Base-by-base conservation (phyloP, 92 coral and sea anemone genomes). In the Bergia sp. region DNA sequence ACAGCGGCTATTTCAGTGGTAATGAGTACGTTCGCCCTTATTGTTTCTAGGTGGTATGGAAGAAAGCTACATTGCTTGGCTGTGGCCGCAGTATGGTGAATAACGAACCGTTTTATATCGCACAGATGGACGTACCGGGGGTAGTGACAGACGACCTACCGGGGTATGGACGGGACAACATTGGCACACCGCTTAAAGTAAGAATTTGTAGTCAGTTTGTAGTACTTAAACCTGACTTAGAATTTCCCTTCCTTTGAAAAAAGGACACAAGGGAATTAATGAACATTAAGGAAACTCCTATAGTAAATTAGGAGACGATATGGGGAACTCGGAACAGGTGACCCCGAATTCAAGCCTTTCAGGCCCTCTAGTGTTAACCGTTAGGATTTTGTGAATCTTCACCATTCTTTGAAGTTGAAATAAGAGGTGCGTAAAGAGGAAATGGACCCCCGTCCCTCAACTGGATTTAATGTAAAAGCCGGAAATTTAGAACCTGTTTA, bases 61-160 rank as follows among this genome's bases (percentile, higher is more conserved):
- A 93, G 79, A 84, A 90, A 39, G 98, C 98, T 38, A 87, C 74
- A 9, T 44, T 84, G 38, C 91, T 95, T 36, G 98, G 98, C 20
- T 95, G 98, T 87, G 98, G 96, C 45, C 93, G 89, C 85, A 90
- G 96, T 15, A 12, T 74, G 4, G 87, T 94, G 0, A 95, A 90
- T 72, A 93, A 96, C 55, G 98, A 95, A 42, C 98, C 98, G 3
- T 92, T 94, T 58, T 95, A 95, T 77, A 91, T 95, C 43, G 96
- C 94, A 37, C 98, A 94, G 69, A 95, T 95, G 98, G 96, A 95
- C 75, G 86, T 86, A 77, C 87, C 96, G 41, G 93, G 92, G 2
- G 92, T 91, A 76, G 77, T 86, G 77, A 81, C 94, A 53, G 73
- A 76, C 43, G 83, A 77, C 20, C 37, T 74, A 86, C 90, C 92